A percentile compares a stretch with the other conserved stretches of the same genome.
Conservation (phyloP, 2,888 invertebrate genomes). For the Leptopilina myrica region DNA sequence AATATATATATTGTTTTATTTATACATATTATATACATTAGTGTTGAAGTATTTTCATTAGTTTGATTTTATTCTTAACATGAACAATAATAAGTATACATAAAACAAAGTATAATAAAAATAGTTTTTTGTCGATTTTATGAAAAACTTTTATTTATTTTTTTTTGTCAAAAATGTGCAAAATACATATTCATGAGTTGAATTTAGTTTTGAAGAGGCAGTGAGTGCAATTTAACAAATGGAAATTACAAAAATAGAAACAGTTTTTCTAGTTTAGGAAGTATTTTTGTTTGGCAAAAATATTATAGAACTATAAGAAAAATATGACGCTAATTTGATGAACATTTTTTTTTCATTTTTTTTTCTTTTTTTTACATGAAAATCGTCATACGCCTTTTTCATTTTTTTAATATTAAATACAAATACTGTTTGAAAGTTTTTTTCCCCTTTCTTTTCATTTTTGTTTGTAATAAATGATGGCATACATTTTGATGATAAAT, state of each 20-base stretch:
- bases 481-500: neutral
- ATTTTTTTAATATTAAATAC: neutral
- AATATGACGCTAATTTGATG: neutral
- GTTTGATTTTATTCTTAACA: too few relatives aligned
- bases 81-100: too few relatives aligned
- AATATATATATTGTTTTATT: too few relatives aligned
- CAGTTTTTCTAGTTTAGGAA: neutral
- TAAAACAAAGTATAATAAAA: too few relatives aligned
- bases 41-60: too few relatives aligned
- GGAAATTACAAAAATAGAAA: constrained; percentile 26
- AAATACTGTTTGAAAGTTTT: constrained; percentile 1
- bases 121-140: too few relatives aligned
- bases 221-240: constrained; percentile 16
- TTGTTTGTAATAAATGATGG: neutral
- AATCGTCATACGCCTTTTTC: neutral
- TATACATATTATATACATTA: too few relatives aligned
- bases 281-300: neutral
- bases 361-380: neutral
- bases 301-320: neutral
- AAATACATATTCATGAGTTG: neutral
- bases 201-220: constrained; percentile 19
- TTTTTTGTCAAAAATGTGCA: neutral
- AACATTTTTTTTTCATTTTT: neutral
- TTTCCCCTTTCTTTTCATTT: neutral
- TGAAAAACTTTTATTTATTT: neutral